Base-by-base conservation (phyloP, 2,113 vertebrate species). In the Sinocyclocheilus rhinocerous region DNA sequence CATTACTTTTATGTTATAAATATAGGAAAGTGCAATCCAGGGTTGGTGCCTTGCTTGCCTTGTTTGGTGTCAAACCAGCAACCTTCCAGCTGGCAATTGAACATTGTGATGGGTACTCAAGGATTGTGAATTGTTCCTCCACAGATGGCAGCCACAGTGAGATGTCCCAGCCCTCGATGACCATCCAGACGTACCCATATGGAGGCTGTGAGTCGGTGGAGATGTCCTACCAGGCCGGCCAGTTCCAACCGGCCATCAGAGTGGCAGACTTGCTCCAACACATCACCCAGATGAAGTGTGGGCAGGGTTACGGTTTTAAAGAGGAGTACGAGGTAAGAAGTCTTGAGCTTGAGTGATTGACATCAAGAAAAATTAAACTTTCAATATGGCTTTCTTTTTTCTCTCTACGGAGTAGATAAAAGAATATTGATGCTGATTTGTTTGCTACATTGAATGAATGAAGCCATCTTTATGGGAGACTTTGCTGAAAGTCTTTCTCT, bases 271-370 rank as follows among this genome's bases (percentile, higher is more conserved):
- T 99, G 72, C 94, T 99, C n/a, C 98, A 99, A 85, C 98, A 99
- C 94, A 99, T 99, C 95, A 99, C 97, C 22, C 98, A 99, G 96
- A 99, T 99, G 98, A 99, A 99, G 89, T 95, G 97, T 90, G 97
- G 97, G 57, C 97, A 99, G 91, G 97, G 97, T 84, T 99, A 99
- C 0, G 98, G 98, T 1, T 99, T 99, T 93, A 99, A 99, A 92
- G 98, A 99, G 89, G 98, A 99, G 77, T 99, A 99, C 0, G 98
- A 99, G 97, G 98, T 99, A 88, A 93, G 93, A 75, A 24, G 10
- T 26, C 5, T 73, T 77, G 70, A 42, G 70, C 70, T 73, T 73
- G 18, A 73, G 20, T n/a, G 36, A 73, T n/a, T 42, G 67, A 70
- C 8, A 9, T 70, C 18, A 72, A 39, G 12, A 2, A 67, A 4